Conservation (phyloP, 2,797 vertebrate species). For the Carcharodon carcharias region DNA sequence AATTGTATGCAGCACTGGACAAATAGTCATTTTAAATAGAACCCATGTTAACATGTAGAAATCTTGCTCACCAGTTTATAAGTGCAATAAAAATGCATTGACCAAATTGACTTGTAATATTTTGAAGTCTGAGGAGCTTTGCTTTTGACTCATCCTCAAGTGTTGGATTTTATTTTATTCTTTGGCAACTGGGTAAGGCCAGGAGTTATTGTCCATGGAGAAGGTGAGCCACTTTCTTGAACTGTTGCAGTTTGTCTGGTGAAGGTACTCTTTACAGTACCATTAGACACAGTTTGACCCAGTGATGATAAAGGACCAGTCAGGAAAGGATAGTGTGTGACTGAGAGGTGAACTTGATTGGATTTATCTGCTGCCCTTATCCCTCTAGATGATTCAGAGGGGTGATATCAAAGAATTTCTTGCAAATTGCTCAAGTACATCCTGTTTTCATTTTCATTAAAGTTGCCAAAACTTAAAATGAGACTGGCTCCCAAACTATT, state of each 20-base stretch:
- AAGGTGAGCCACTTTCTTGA: background rate
- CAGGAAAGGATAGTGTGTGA: background rate
- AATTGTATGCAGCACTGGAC: background rate
- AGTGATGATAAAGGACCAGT: background rate
- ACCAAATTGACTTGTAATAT: background rate
- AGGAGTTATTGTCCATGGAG: background rate
- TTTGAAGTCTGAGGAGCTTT: background rate
- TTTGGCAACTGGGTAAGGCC: background rate
- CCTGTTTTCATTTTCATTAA: background rate
- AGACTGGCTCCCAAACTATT: background rate
- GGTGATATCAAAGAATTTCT: background rate
- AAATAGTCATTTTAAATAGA: background rate
- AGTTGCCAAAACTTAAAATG: background rate
- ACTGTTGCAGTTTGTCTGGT: too few relatives aligned
- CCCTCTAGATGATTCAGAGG: background rate
- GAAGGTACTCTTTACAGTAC: background rate
- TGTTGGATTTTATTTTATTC: background rate
- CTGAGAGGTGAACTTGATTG: background rate
- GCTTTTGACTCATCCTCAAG: background rate
- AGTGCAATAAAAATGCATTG: background rate
- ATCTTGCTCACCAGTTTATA: background rate
- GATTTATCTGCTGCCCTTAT: background rate
- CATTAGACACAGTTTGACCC: background rate
- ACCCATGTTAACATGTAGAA: background rate
- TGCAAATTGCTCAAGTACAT: too few relatives aligned